A percentile compares a stretch with the other conserved stretches of the same genome.
These are phyloP conservation scores for Hormaphis cornu DNA, from an alignment of 1,140 invertebrate genomes.

Conservation along the genomic window DNA sequence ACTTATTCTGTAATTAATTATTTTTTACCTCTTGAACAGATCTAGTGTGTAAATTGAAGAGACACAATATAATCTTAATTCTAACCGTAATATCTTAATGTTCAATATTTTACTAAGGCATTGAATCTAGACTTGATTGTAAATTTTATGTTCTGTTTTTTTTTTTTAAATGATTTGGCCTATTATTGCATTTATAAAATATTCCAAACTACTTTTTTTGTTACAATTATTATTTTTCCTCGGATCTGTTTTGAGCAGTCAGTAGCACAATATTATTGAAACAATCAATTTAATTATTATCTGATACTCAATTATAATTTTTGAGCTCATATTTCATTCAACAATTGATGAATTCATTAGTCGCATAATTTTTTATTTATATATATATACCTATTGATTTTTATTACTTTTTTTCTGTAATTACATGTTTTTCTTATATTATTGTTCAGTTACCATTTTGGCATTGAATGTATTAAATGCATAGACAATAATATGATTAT, in stretches of 20 bases:
- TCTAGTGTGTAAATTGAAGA: slow-evolving; percentile 10
- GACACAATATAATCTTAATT: slow-evolving; percentile 4
- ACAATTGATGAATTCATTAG: too few relatives aligned
- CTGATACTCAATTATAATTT: too few relatives aligned
- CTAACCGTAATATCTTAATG: neutral
- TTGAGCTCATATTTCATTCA: too few relatives aligned
- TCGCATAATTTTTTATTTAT: too few relatives aligned
- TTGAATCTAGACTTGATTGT: neutral
- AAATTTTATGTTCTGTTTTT: slow-evolving; percentile 19
- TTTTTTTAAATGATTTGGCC: slow-evolving; percentile 1
- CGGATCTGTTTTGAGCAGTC: neutral
- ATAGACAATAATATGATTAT: neutral
- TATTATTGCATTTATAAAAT: neutral
- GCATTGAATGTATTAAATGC: neutral
- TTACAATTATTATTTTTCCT: slow-evolving; percentile 18
- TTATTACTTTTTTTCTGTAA: neutral
- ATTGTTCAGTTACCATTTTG: slow-evolving; percentile 11
- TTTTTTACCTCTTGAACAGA: slow-evolving; percentile 4
- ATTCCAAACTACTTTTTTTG: neutral
- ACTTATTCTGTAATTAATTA: slow-evolving; percentile 1
- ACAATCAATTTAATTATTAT: neutral
- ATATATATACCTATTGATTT: too few relatives aligned
- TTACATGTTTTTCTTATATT: neutral
- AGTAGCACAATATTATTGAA: neutral
- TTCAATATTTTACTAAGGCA: neutral